Base-by-base conservation (phyloP, 2,797 vertebrate genomes). In the Pseudotriccus pelzelni region DNA sequence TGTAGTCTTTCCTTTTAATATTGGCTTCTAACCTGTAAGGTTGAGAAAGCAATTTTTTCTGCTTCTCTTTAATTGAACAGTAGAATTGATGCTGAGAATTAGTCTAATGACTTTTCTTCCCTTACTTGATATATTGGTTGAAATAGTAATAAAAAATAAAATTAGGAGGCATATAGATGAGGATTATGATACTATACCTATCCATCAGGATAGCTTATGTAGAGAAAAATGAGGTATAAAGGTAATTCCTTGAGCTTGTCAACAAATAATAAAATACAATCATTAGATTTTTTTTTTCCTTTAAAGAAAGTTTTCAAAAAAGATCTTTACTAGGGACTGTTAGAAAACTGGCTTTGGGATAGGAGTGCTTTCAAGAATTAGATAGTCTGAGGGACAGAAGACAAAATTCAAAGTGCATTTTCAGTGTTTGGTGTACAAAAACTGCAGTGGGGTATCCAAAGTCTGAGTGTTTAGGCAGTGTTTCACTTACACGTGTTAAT, bases 41-140 rank as follows among this genome's bases (percentile, higher is more conserved):
- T 55, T 92, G 87, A 94, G 58, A 92, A 89, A 28, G 93, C 87
- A 86, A 96, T 96, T 96, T 96, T 46, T 96, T 94, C 89, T 95
- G 53, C 90, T 93, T 83, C 93, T 85, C 58, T 91, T 95, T 97
- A 96, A 97, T 94, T 94, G 84, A 94, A 90, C 58, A 24, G 72
- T 62, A 77, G 82, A 92, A 94, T 86, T 96, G 91, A 96, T 94
- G 82, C 68, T 53, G 81, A 96, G 93, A 96, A 96, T 96, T 94
- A 96, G 89, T 80, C 84, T 96, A 96, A 96, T 96, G 75, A 95
- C 80, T 96, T 96, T 96, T 95, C 84, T 84, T 84, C 55, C 82
- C 58, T 82, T 78, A 52, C 53, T 89, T 94, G 96, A 96, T 95
- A 85, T 92, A 97, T 97, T 78, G 79, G 28, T 69, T 92, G 66